These are phyloP conservation scores for Nymphalis c-album DNA, from an alignment of 2,888 invertebrate genomes.

Conservation along the genomic window DNA sequence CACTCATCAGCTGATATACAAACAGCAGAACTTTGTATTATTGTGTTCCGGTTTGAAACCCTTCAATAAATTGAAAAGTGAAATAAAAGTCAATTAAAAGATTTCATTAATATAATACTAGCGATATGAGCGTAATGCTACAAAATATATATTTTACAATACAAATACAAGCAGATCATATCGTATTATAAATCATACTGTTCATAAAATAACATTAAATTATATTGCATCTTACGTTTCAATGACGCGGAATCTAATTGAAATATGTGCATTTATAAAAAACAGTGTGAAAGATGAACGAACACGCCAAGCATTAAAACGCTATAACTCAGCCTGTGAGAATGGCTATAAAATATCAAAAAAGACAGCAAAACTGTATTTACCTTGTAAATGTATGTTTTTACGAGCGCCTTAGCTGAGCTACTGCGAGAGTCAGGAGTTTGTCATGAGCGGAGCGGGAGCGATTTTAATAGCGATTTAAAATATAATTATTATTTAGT, in stretches of 20 bases:
- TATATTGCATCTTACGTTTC: conserved; percentile 7
- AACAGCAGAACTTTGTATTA: too few species aligned
- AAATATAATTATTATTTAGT: neutral
- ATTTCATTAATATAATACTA: neutral
- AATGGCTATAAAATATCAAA: conserved; percentile 57
- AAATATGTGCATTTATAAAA: conserved; percentile 48
- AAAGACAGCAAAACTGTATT: conserved; percentile 69
- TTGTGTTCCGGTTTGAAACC: too few species aligned
- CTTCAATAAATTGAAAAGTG: too few species aligned
- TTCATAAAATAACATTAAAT: conserved; percentile 9
- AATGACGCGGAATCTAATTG: conserved; percentile 40
- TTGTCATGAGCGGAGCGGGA: conserved; percentile 44
- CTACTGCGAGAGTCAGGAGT: conserved; percentile 48
- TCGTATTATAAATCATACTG: conserved; percentile 2
- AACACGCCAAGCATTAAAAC: conserved; percentile 49
- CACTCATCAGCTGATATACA: too few species aligned
- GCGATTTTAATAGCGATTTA: neutral
- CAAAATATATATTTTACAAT: neutral
- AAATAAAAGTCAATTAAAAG: too few species aligned
- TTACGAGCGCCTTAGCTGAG: conserved; percentile 64
- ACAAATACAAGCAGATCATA: conserved; percentile 14
- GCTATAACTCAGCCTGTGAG: conserved; percentile 64
- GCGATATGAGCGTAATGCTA: neutral
- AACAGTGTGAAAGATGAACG: conserved; percentile 40
- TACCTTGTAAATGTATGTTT: conserved; percentile 74